These are phyloP conservation scores for Xerus rutilus DNA, from an alignment of 2,797 vertebrate species.

Conservation along the genomic window DNA sequence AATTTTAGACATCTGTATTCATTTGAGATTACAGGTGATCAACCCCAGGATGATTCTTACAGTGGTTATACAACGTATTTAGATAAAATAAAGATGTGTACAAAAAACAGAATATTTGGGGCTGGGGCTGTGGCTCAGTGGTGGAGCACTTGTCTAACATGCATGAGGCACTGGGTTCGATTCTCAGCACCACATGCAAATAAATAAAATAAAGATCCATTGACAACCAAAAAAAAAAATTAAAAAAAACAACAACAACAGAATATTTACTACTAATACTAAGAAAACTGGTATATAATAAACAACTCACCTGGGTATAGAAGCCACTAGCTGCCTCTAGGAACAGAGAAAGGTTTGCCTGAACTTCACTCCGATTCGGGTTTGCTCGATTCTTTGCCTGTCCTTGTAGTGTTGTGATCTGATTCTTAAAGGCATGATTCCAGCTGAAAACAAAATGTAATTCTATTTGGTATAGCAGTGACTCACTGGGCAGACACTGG, in stretches of 20 bases:
- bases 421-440: constrained; percentile 99
- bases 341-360: constrained; percentile 98
- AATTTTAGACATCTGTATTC: background rate
- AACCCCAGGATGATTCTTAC: background rate
- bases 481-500: constrained; percentile 77
- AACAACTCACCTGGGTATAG: constrained; percentile 96
- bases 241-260: no score
- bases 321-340: constrained; percentile 99
- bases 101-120: constrained; percentile 21
- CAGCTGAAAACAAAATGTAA: constrained; percentile 89
- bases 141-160: no score
- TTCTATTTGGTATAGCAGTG: constrained; percentile 81
- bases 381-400: constrained; percentile 99
- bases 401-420: constrained; percentile 99
- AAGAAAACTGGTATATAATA: background rate
- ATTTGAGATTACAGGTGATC: background rate
- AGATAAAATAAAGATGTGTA: background rate
- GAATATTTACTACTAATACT: background rate
- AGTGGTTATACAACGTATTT: background rate
- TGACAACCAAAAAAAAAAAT: no score
- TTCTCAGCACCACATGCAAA: no score
- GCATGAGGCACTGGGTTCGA: no score
- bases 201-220: no score
- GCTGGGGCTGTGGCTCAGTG: no score
- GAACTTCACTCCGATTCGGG: constrained; percentile 98